A percentile compares a stretch with the other conserved stretches of the same genome.
Evolutionary conservation across 2,888 invertebrate species (phyloP).

Genomic region (Oxytorus armatus): DNA sequence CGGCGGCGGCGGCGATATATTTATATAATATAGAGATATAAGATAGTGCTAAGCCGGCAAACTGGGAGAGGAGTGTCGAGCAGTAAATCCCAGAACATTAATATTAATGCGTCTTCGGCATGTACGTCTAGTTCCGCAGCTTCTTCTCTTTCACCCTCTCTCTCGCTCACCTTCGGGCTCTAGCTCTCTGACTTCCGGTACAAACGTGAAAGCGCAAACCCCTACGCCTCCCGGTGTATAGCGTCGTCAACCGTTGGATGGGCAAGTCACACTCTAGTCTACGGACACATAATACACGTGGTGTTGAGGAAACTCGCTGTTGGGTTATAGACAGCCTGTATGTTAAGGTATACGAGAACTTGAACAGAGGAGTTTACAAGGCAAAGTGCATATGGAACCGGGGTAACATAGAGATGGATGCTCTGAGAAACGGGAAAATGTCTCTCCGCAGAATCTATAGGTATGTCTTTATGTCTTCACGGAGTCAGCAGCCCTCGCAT

Average conservation of each 20-base stretch:
- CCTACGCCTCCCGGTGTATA: constrained; percentile 58
- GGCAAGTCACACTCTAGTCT: constrained; percentile 23
- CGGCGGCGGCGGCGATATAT: no score
- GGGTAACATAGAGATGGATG: constrained; percentile 10
- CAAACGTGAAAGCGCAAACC: constrained; percentile 45
- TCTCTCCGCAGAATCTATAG: background rate
- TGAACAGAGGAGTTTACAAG: constrained; percentile 72
- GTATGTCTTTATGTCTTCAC: background rate
- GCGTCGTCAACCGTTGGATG: constrained; percentile 40
- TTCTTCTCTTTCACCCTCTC: constrained; percentile 30
- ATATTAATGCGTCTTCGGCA: constrained; percentile 82
- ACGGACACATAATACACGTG: constrained; percentile 16
- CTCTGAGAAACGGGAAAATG: constrained; percentile 19
- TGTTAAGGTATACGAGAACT: constrained; percentile 63
- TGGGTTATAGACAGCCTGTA: constrained; percentile 16
- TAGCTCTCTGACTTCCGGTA: constrained; percentile 21
- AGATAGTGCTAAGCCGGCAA: constrained; percentile 44
- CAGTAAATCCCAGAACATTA: constrained; percentile 81
- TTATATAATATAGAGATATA: constrained; percentile 4
- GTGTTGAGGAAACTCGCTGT: constrained; percentile 33
- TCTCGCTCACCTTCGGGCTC: constrained; percentile 8
- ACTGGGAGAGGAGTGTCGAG: constrained; percentile 74
- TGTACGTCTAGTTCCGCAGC: constrained; percentile 67
- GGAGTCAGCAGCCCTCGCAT: background rate
- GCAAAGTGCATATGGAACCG: constrained; percentile 71